Percentiles rank a stretch among this genome's conserved stretches.
Conservation (phyloP, 2,888 invertebrate genomes). For the Ophraella communa region DNA sequence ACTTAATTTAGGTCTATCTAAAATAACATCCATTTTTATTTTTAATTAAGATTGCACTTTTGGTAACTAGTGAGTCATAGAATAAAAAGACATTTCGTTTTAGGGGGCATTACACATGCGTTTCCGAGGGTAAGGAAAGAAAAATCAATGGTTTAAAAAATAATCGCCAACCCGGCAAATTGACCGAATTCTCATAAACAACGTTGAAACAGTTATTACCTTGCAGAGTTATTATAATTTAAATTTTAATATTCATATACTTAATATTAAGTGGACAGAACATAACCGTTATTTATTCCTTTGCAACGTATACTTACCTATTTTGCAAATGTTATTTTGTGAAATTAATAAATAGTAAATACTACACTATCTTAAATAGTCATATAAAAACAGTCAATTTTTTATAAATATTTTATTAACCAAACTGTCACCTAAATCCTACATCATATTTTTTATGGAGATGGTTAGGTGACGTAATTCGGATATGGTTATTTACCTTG, state of each 20-base stretch:
- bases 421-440: background rate
- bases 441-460: background rate
- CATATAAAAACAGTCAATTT: background rate
- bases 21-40: constrained; percentile 43
- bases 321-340: background rate
- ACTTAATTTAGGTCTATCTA: constrained; percentile 48
- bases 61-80: constrained; percentile 30
- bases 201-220: background rate
- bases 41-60: constrained; percentile 10
- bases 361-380: constrained; percentile 2
- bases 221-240: background rate
- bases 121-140: constrained; percentile 35
- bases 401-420: background rate
- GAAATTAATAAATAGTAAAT: background rate
- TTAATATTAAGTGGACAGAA: too few relatives aligned
- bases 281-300: background rate
- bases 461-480: background rate
- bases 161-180: constrained; percentile 8
- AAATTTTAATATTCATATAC: background rate
- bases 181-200: background rate
- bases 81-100: constrained; percentile 37
- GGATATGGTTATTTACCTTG: background rate
- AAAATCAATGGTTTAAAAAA: constrained; percentile 43
- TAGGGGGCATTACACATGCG: constrained; percentile 42
- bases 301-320: background rate